These are phyloP conservation scores for Thunnus thynnus DNA, from an alignment of 2,113 vertebrate genomes.

Conservation along the genomic window DNA sequence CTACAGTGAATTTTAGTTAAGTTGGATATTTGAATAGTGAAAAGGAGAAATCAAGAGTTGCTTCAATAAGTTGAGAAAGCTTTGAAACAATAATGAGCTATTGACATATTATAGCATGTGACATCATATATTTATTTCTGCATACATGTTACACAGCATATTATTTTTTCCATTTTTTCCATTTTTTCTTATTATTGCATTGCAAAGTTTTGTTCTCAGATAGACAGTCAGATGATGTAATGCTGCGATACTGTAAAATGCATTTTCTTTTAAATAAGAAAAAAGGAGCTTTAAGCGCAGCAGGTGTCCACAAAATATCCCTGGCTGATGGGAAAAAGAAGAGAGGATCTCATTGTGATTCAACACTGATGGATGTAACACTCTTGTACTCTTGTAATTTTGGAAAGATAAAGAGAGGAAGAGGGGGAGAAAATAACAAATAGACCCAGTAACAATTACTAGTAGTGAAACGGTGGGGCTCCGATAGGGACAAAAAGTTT, in stretches of 20 bases:
- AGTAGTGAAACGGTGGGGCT: constrained; percentile 45
- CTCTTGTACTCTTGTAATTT: constrained; percentile 29
- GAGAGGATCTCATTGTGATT: constrained; percentile 18
- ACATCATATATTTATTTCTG: not conserved
- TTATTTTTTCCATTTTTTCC: not conserved
- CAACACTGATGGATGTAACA: constrained; percentile 37
- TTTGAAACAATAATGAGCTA: not conserved
- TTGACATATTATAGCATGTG: not conserved
- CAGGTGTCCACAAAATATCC: not conserved
- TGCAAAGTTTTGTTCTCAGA: not conserved
- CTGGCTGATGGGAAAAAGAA: not conserved
- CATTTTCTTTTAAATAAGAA: not conserved
- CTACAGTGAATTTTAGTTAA: not conserved
- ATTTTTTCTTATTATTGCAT: not conserved
- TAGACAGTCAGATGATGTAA: not conserved
- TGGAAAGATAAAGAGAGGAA: constrained; percentile 24
- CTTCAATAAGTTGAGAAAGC: not conserved
- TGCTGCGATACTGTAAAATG: not conserved
- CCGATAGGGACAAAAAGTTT: constrained; percentile 46
- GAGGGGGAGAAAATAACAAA: constrained; percentile 10
- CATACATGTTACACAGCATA: no score
- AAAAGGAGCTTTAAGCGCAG: not conserved
- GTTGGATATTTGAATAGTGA: not conserved
- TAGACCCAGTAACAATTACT: constrained; percentile 1
- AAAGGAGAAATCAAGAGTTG: not conserved